Percentiles rank a stretch among this genome's conserved stretches.
These are phyloP conservation scores for Apamea anceps DNA, from an alignment of 2,888 invertebrate genomes.

Conservation along the genomic window DNA sequence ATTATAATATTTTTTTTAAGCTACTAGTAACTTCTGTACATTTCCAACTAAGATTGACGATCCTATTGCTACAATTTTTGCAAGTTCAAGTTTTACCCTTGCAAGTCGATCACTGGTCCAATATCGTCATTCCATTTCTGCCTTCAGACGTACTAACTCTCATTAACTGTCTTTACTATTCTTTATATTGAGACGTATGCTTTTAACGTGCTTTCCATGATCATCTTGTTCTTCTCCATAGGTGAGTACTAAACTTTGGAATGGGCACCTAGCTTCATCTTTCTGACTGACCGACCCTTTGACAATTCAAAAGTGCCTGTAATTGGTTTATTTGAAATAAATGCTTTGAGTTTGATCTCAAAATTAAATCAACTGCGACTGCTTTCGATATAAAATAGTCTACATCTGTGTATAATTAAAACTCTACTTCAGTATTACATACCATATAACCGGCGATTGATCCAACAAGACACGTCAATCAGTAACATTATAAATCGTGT, in stretches of 20 bases:
- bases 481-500: slow-evolving; percentile 66
- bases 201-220: too few relatives aligned
- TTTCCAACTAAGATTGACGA: background rate
- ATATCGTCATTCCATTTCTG: background rate
- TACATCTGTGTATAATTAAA: slow-evolving; percentile 31
- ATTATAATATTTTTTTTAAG: background rate
- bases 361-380: background rate
- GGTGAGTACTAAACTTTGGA: too few relatives aligned
- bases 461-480: slow-evolving; percentile 63
- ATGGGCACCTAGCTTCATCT: too few relatives aligned
- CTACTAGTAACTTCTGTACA: background rate
- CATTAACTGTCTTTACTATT: background rate
- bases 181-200: background rate
- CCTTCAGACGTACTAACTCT: too few relatives aligned
- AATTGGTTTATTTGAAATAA: too few relatives aligned
- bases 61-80: background rate
- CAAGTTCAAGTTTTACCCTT: too few relatives aligned
- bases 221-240: too few relatives aligned
- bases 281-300: too few relatives aligned
- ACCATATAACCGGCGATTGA: slow-evolving; percentile 50
- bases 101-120: background rate
- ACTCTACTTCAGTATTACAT: slow-evolving; percentile 28
- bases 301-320: too few relatives aligned
- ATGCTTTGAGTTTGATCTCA: background rate
- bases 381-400: background rate